Conservation (phyloP, 2,888 invertebrate genomes). For the Lordiphosa andalusiaca region DNA sequence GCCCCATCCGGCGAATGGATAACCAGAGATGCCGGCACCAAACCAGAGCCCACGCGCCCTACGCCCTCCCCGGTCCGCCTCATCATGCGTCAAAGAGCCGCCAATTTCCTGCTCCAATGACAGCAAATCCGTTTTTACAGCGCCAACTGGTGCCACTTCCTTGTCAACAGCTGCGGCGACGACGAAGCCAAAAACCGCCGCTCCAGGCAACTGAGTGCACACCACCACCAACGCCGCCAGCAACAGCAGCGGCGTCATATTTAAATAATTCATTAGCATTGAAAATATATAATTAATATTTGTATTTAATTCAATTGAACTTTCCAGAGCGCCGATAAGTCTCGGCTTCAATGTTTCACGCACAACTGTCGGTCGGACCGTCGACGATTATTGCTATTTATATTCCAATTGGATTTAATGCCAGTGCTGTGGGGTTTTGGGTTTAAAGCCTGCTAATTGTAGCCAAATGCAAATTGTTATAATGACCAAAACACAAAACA, state of each 20-base stretch:
- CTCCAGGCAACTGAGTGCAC: constrained; percentile 50
- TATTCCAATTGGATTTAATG: constrained; percentile 33
- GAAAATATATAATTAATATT: constrained; percentile 46
- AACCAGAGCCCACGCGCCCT: constrained; percentile 45
- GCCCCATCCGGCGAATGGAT: constrained; percentile 39
- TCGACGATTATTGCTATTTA: constrained; percentile 47
- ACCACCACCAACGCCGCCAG: constrained; percentile 16
- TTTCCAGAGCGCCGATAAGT: constrained; percentile 22
- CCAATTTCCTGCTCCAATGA: constrained; percentile 70
- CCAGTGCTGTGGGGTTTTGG: constrained; percentile 19
- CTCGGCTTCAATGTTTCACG: constrained; percentile 27
- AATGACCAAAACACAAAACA: constrained; percentile 13
- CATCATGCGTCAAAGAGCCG: constrained; percentile 43
- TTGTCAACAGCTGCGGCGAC: constrained; percentile 57
- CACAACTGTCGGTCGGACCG: constrained; percentile 46
- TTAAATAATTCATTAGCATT: constrained; percentile 32
- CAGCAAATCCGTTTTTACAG: constrained; percentile 68
- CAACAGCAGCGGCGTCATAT: constrained; percentile 38
- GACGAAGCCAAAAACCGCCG: constrained; percentile 30
- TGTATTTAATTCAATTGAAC: constrained; percentile 47
- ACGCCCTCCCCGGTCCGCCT: constrained; percentile 19
- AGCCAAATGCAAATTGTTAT: constrained; percentile 42
- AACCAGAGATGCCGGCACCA: constrained; percentile 35
- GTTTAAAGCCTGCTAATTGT: constrained; percentile 48
- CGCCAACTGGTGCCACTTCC: constrained; percentile 68